phyloP scores from a whole-genome alignment of 2,888 invertebrate genomes.

The Catocala nupta region DNA sequence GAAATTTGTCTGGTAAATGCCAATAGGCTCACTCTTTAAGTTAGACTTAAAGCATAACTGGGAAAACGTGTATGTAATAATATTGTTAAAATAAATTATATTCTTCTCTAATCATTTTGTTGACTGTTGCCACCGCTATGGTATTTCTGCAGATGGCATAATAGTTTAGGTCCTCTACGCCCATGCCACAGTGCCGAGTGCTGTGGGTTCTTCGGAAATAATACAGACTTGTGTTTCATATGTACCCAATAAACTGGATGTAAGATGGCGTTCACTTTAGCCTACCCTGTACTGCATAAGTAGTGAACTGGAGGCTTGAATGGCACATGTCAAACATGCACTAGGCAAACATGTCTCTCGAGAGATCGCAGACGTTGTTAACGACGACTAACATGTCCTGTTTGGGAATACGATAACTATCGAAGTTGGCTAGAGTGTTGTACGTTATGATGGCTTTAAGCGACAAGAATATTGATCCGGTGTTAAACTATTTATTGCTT shows the following conservation, averaged over 20 bases:
- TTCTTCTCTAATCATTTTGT: too few relatives aligned
- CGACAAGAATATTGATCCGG: constrained; percentile 9
- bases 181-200: too few relatives aligned
- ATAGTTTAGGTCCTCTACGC: too few relatives aligned
- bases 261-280: constrained; percentile 5
- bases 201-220: too few relatives aligned
- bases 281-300: constrained; percentile 25
- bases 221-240: too few relatives aligned
- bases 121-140: too few relatives aligned
- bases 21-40: too few relatives aligned
- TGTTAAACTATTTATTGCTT: background rate
- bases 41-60: too few relatives aligned
- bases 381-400: constrained; percentile 41
- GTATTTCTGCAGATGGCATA: too few relatives aligned
- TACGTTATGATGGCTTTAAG: constrained; percentile 40
- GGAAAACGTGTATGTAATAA: too few relatives aligned
- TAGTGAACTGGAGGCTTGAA: constrained; percentile 37
- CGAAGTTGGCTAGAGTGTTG: constrained; percentile 37
- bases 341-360: constrained; percentile 40
- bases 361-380: constrained; percentile 46
- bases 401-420: constrained; percentile 43
- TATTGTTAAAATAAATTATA: too few relatives aligned
- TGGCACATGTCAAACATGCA: constrained; percentile 44
- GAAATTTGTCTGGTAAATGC: too few relatives aligned
- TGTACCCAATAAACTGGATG: background rate